Conservation (phyloP, 2,888 invertebrate species). For the Pycnomerus fuliginosus region DNA sequence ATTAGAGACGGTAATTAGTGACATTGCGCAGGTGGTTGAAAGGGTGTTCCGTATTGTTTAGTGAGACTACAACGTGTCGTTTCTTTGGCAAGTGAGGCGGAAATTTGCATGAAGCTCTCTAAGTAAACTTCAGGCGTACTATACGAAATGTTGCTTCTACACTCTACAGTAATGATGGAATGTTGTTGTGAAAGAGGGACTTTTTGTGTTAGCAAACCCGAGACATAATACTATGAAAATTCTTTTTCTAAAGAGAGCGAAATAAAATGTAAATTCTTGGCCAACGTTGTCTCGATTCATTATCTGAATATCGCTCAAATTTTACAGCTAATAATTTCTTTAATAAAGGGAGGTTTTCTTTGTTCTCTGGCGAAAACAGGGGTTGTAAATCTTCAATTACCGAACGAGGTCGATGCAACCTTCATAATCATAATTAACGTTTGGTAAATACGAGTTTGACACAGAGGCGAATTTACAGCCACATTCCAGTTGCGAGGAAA, state of each 20-base stretch:
- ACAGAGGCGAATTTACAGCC: slow-evolving; percentile 4
- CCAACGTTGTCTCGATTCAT: no score
- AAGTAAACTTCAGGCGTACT: slow-evolving; percentile 12
- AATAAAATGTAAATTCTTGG: slow-evolving; percentile 5
- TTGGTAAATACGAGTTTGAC: slow-evolving; percentile 5
- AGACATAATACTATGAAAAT: slow-evolving; percentile 6
- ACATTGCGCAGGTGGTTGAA: slow-evolving; percentile 39
- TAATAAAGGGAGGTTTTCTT: no score
- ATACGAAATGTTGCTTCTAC: slow-evolving; percentile 10
- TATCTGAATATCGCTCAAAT: no score
- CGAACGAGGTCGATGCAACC: slow-evolving; percentile 5
- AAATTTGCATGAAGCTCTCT: slow-evolving; percentile 20
- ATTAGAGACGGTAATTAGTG: slow-evolving; percentile 44
- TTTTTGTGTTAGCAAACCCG: slow-evolving; percentile 9
- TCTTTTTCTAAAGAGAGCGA: slow-evolving; percentile 12
- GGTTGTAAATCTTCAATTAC: no score
- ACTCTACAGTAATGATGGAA: slow-evolving; percentile 12
- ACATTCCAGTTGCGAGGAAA: slow-evolving; percentile 26
- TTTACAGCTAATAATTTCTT: no score
- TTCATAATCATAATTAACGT: slow-evolving; percentile 11
- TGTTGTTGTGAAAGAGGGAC: slow-evolving; percentile 10
- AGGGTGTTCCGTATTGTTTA: slow-evolving; percentile 31
- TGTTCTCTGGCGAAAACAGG: no score
- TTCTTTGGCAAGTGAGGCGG: slow-evolving; percentile 28
- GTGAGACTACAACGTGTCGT: slow-evolving; percentile 25